These are phyloP conservation scores for Ceyx erithaca DNA, from an alignment of 2,797 vertebrate species.

Conservation along the genomic window DNA sequence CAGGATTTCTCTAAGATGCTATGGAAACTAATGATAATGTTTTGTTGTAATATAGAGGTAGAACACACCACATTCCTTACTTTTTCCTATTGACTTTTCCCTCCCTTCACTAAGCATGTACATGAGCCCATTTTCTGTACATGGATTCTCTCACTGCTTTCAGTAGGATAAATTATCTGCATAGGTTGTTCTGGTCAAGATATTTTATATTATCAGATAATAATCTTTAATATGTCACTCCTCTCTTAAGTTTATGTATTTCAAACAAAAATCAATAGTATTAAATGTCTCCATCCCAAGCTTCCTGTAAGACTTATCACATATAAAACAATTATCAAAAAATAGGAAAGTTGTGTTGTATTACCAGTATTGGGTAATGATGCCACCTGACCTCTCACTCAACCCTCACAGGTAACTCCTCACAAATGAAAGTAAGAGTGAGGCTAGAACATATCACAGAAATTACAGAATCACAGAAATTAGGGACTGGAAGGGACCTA, in stretches of 20 bases:
- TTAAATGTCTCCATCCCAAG: background rate
- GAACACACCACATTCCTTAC: background rate
- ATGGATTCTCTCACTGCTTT: background rate
- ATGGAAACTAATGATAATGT: background rate
- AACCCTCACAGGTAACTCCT: background rate
- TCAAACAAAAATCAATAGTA: background rate
- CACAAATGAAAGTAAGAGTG: background rate
- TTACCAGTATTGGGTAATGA: background rate
- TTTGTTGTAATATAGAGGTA: background rate
- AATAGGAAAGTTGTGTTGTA: background rate
- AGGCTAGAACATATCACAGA: background rate
- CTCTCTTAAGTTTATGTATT: background rate
- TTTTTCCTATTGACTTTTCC: background rate
- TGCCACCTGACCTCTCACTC: background rate
- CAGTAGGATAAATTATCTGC: background rate
- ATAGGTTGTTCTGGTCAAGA: background rate
- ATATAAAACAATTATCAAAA: background rate
- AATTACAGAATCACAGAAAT: too few species aligned
- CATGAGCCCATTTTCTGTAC: background rate
- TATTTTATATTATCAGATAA: background rate
- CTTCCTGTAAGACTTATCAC: background rate
- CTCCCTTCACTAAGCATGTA: background rate
- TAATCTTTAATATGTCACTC: background rate
- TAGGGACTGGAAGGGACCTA: too few species aligned
- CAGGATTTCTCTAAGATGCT: background rate